phyloP scores from a whole-genome alignment of 1,140 invertebrate species.

The Ceratina calcarata region DNA sequence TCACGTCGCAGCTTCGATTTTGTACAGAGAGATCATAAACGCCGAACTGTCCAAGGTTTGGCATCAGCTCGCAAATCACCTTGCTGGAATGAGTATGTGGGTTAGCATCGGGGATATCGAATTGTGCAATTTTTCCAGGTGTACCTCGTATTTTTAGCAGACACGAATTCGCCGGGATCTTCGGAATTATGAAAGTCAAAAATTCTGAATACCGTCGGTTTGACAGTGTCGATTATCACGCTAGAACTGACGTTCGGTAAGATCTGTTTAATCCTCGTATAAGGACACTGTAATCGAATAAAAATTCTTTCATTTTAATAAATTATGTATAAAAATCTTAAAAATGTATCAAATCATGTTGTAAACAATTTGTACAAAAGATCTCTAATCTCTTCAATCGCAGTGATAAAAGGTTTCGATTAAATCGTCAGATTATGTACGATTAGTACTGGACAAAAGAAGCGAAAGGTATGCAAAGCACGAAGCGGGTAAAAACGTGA shows the following conservation, averaged over 20 bases:
- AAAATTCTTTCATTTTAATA: not conserved
- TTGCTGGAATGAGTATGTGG: conserved; percentile 65
- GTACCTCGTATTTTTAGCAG: conserved; percentile 65
- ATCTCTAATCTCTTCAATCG: too few relatives aligned
- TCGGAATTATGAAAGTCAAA: conserved; percentile 62
- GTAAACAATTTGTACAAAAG: too few relatives aligned
- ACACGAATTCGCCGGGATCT: conserved; percentile 61
- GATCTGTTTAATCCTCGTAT: conserved; percentile 72
- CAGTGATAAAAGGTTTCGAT: too few relatives aligned
- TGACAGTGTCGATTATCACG: conserved; percentile 74
- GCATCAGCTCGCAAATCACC: conserved; percentile 82
- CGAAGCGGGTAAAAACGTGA: conserved; percentile 21
- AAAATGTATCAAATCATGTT: too few relatives aligned
- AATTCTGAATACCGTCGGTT: conserved; percentile 72
- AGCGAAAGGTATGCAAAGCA: not conserved
- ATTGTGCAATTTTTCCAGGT: not conserved
- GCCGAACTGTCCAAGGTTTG: conserved; percentile 86
- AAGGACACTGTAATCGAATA: conserved; percentile 77
- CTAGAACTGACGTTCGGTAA: conserved; percentile 48
- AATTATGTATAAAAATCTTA: too few relatives aligned
- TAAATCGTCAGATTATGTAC: too few relatives aligned
- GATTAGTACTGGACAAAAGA: too few relatives aligned
- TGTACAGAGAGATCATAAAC: conserved; percentile 84
- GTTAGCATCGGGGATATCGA: conserved; percentile 37
- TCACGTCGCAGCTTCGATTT: conserved; percentile 81